Conservation (phyloP, 1,140 invertebrate species). For the Zaprionus taronus region DNA sequence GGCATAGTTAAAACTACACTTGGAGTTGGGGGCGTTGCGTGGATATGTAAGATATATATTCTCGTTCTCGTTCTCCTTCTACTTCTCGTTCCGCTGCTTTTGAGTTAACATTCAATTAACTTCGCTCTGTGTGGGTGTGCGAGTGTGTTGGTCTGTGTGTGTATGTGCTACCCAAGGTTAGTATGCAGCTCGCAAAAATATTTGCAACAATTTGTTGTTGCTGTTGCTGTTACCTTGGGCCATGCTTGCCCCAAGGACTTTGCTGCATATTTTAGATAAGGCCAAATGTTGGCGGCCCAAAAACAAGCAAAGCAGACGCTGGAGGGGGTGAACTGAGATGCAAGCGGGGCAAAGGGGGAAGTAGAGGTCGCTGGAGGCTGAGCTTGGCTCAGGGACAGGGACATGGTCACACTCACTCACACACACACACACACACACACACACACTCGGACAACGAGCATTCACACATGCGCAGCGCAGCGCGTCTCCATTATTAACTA, state of each 20-base stretch:
- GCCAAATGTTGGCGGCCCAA: conserved; percentile 68
- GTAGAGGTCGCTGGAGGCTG: conserved; percentile 11
- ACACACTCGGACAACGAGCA: conserved; percentile 9
- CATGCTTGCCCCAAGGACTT: conserved; percentile 65
- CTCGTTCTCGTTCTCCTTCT: conserved; percentile 17
- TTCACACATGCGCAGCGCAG: conserved; percentile 53
- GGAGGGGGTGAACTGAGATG: conserved; percentile 15
- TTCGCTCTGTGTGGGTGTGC: conserved; percentile 17
- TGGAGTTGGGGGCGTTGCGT: conserved; percentile 7
- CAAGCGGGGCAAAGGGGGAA: conserved; percentile 1
- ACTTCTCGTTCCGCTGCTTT: conserved; percentile 41
- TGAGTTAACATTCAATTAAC: conserved; percentile 61
- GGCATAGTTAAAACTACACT: conserved; percentile 53
- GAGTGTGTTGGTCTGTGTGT: conserved; percentile 26
- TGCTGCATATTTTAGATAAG: conserved; percentile 82
- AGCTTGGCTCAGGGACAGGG: conserved; percentile 57
- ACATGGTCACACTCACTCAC: conserved; percentile 58
- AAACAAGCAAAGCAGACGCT: conserved; percentile 9
- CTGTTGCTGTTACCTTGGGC: conserved; percentile 28
- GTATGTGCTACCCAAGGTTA: conserved; percentile 54
- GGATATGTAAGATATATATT: conserved; percentile 67
- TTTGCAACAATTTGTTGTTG: conserved; percentile 25
- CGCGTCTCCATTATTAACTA: conserved; percentile 71
- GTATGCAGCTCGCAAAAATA: conserved; percentile 41
- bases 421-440: not conserved